Conservation (phyloP, 1,140 invertebrate species). For the Aradophagus sp. region DNA sequence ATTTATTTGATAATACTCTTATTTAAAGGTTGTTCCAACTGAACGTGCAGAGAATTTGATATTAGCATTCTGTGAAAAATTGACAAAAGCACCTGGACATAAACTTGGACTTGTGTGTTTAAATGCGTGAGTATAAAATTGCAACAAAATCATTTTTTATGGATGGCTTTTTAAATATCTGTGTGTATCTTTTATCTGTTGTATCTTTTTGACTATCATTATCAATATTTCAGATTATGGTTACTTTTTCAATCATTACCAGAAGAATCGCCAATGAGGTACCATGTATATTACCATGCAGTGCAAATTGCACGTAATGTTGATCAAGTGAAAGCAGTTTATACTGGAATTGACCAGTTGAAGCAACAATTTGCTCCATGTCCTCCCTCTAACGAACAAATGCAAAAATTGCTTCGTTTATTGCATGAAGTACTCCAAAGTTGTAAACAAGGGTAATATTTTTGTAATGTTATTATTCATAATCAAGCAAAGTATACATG, state of each 20-base stretch:
- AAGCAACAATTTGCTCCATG: slow-evolving; percentile 89
- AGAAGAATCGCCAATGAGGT: slow-evolving; percentile 87
- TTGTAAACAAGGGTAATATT: slow-evolving; percentile 79
- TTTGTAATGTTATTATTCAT: too few species aligned
- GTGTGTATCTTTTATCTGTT: neutral
- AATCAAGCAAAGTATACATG: too few species aligned
- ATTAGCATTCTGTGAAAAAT: slow-evolving; percentile 92
- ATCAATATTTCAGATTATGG: slow-evolving; percentile 83
- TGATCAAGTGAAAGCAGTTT: slow-evolving; percentile 88
- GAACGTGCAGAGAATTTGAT: slow-evolving; percentile 93
- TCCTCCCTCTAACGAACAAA: slow-evolving; percentile 91
- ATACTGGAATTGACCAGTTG: slow-evolving; percentile 85
- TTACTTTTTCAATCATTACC: slow-evolving; percentile 93
- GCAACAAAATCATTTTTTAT: too few species aligned
- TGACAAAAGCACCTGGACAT: slow-evolving; percentile 90
- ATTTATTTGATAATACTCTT: neutral
- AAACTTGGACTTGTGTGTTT: slow-evolving; percentile 88
- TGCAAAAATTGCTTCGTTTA: slow-evolving; percentile 92
- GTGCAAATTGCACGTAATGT: slow-evolving; percentile 91
- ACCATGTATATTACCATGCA: slow-evolving; percentile 93
- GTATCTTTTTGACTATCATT: slow-evolving; percentile 11
- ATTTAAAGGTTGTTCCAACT: slow-evolving; percentile 81
- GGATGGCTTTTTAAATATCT: too few species aligned
- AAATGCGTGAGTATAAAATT: slow-evolving; percentile 83
- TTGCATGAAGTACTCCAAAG: slow-evolving; percentile 90